Conservation (phyloP, 2,113 vertebrate species). For the Bubo bubo region DNA sequence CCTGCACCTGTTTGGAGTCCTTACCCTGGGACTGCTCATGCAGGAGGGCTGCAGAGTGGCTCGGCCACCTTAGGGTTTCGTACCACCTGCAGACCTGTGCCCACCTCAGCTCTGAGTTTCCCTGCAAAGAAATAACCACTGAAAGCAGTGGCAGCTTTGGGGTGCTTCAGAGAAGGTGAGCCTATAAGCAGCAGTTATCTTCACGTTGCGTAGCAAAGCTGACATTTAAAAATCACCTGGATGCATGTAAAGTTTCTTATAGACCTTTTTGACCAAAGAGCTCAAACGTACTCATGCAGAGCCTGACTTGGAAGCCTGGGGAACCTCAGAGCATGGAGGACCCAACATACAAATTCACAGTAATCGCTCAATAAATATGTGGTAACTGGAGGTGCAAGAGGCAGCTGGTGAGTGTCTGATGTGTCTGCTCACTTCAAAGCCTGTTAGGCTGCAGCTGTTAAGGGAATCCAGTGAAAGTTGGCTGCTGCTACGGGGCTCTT, state of each 20-base stretch:
- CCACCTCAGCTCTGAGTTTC: neutral
- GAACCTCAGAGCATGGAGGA: neutral
- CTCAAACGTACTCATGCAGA: neutral
- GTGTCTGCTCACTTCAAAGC: neutral
- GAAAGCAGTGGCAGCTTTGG: neutral
- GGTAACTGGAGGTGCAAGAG: neutral
- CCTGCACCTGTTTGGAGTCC: neutral
- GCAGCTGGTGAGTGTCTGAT: neutral
- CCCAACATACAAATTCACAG: neutral
- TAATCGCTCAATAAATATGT: neutral
- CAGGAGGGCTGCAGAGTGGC: neutral
- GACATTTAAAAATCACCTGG: neutral
- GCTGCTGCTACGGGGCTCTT: neutral
- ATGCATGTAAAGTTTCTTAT: accelerated
- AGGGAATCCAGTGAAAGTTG: neutral
- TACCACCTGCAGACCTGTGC: neutral
- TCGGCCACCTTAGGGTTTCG: neutral
- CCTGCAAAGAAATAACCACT: neutral
- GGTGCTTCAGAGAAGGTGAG: neutral
- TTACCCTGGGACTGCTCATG: neutral
- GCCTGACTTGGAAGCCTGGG: neutral
- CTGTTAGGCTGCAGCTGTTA: neutral
- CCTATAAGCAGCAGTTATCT: neutral
- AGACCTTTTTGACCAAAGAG: neutral
- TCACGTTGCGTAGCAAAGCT: neutral